A percentile compares a stretch with the other conserved stretches of the same genome.
Evolutionary conservation across 2,113 vertebrate genomes (phyloP).

Genomic region (Collichthys lucidus): DNA sequence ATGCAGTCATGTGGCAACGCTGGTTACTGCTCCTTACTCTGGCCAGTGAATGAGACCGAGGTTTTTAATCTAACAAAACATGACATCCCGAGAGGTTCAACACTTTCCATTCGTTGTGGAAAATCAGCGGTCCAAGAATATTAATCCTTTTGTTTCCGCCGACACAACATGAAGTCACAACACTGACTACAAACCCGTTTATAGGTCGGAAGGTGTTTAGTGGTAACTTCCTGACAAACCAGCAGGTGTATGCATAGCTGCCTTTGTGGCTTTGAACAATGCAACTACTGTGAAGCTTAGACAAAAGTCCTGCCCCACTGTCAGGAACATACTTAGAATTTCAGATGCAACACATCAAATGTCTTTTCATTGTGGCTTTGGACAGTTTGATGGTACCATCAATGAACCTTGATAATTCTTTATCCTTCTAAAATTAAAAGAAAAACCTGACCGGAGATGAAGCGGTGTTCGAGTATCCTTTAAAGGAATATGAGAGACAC

Average conservation of each 20-base stretch:
- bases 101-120: slow-evolving; percentile 7
- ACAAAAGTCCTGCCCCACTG: neutral
- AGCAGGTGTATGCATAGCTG: neutral
- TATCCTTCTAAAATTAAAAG: neutral
- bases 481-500: slow-evolving; percentile 45
- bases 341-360: neutral
- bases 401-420: neutral
- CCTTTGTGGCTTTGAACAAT: neutral
- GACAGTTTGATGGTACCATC: neutral
- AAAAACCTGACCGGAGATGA: slow-evolving; percentile 15
- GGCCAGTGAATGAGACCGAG: neutral
- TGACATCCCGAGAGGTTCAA: neutral
- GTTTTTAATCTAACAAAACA: slow-evolving; percentile 28
- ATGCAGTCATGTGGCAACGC: slow-evolving; percentile 13
- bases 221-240: neutral
- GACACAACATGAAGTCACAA: neutral
- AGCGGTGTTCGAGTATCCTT: slow-evolving; percentile 43
- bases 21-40: slow-evolving; percentile 14
- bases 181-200: neutral
- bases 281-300: neutral
- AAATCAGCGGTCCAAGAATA: neutral
- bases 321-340: neutral
- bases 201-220: too few species aligned
- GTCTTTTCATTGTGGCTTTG: neutral
- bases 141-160: neutral